Conservation (phyloP, 2,888 invertebrate species). For the Chrysomela aeneicollis region DNA sequence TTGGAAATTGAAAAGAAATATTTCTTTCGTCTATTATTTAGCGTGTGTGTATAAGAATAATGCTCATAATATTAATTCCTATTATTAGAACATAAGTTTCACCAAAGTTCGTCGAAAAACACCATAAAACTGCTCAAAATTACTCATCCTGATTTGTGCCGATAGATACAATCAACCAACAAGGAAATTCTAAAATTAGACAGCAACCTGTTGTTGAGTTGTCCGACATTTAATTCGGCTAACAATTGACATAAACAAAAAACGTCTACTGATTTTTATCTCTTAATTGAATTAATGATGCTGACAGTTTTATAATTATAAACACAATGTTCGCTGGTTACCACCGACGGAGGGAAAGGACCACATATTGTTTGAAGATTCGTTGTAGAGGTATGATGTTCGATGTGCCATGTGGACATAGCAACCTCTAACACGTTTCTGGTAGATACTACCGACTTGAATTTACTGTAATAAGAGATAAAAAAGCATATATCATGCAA, state of each 20-base stretch:
- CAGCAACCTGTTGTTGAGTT: background rate
- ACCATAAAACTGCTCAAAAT: background rate
- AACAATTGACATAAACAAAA: slow-evolving; percentile 17
- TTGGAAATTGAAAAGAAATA: too few species aligned
- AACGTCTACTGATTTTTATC: slow-evolving; percentile 37
- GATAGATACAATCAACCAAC: background rate
- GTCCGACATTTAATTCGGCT: slow-evolving; percentile 16
- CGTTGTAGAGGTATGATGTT: slow-evolving; percentile 25
- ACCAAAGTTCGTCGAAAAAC: background rate
- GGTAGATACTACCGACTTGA: background rate
- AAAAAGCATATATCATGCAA: too few species aligned
- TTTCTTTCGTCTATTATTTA: too few species aligned
- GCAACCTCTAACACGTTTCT: background rate
- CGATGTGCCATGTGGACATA: slow-evolving; percentile 28
- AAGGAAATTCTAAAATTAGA: background rate
- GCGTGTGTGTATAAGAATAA: too few species aligned
- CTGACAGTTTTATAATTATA: slow-evolving; percentile 31
- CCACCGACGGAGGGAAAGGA: slow-evolving; percentile 31
- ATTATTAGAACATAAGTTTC: background rate
- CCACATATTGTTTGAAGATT: slow-evolving; percentile 37
- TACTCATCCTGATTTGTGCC: background rate
- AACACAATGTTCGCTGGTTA: slow-evolving; percentile 32
- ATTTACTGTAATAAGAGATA: too few species aligned
- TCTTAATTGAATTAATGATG: slow-evolving; percentile 38
- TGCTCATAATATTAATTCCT: too few species aligned